Evolutionary conservation across 2,797 vertebrate genomes (phyloP).

Genomic region (Malacoraja senta): DNA sequence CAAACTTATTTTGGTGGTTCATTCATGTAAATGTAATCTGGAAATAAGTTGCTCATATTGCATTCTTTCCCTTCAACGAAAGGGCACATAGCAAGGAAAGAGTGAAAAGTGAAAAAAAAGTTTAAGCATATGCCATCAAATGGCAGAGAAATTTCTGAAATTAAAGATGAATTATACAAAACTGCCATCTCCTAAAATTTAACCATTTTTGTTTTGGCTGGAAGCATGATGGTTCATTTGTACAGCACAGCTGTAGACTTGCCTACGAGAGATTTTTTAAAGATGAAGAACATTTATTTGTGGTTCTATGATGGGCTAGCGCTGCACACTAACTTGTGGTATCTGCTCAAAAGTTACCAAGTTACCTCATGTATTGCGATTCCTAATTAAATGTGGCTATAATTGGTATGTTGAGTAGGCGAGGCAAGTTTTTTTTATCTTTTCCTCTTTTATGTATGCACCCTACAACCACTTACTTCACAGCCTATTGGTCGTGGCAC

Average conservation of each 20-base stretch:
- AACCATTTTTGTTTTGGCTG: not conserved
- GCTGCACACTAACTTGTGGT: not conserved
- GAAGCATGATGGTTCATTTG: not conserved
- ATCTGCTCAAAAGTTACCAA: not conserved
- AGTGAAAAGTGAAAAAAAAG: not conserved
- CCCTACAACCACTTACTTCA: not conserved
- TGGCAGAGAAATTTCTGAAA: slow-evolving; percentile 3
- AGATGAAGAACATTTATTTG: not conserved
- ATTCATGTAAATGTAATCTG: not conserved
- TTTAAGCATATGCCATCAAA: not conserved
- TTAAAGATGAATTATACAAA: not conserved
- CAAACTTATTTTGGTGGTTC: not conserved
- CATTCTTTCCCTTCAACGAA: not conserved
- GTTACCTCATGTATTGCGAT: not conserved
- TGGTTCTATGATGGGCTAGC: too few species aligned
- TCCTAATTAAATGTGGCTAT: not conserved
- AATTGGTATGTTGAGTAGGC: too few species aligned
- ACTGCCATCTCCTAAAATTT: not conserved
- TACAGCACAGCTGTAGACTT: not conserved
- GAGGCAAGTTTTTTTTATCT: not conserved
- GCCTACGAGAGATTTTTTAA: not conserved
- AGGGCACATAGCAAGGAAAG: not conserved
- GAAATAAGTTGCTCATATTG: not conserved
- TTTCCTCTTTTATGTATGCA: not conserved
- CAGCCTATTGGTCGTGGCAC: not conserved